Evolutionary conservation across 2,113 vertebrate species (phyloP), one percentile per base, ranked within the genome.

Genomic region (Arothron firmamentum): DNA sequence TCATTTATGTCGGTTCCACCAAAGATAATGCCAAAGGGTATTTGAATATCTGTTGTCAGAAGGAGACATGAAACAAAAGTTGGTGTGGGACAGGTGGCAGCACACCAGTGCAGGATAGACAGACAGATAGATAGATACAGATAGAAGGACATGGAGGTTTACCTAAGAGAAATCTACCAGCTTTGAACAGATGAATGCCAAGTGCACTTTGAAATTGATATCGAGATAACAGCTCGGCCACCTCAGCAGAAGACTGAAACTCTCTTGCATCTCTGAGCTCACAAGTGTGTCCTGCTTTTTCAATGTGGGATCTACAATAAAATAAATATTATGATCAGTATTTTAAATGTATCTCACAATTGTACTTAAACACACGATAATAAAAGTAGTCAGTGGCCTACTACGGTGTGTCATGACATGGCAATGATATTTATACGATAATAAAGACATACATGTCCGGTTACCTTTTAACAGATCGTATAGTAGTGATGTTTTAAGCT

Each of bases 1-100:
- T 99, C 96, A 67, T 99, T 99, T 59, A 98, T 72, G 70, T 99
- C 96, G 0, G 96, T 99, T 67, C 96, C 97, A 4, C 97, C 96
- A 81, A 99, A 97, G 83, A 98, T 90, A 60, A 96, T 77, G 0
- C 95, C 97, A 66, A 94, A 98, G 34, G 96, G 96, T 48, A 95
- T 77, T 10, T 75, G 70, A 17, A 82, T 84, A 38, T 93, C 97
- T 98, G 82, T 59, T 81, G 77, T 60, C 69, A 78, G 58, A 59
- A 72, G 41, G 1, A 68, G 47, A 80, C 66, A 75, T 52, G 76
- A 66, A 60, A 70, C 28, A 81, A 18, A 85, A 62, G 66, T 0
- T 6, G 19, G 55, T 72, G 21, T 51, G 6, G 17, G 51, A 62
- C 46, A 65, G 12, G n/a, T 14, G 62, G 17, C 4, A 59, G 47